A percentile compares a stretch with the other conserved stretches of the same genome.
phyloP scores from a whole-genome alignment of 37 sponge, comb jelly and placozoan genomes.

The Diacarnus erythraeanus region DNA sequence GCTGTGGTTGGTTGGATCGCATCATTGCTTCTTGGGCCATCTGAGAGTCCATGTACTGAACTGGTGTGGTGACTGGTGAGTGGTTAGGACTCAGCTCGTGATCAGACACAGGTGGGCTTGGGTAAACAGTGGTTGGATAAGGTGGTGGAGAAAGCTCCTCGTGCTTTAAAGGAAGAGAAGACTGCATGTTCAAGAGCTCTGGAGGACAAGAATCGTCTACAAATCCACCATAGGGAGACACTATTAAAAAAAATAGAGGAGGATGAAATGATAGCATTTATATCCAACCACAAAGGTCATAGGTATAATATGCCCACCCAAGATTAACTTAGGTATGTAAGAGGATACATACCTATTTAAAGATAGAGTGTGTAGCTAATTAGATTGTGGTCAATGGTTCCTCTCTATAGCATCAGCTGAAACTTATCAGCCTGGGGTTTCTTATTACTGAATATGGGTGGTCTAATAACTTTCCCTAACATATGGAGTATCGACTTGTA shows the following conservation, averaged over 20 bases:
- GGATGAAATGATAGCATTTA: background rate
- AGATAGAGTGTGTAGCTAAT: background rate
- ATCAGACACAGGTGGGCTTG: conserved; percentile 76
- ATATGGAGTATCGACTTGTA: too few relatives aligned
- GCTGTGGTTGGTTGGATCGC: conserved; percentile 6
- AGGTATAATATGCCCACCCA: background rate
- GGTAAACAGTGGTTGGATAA: conserved; percentile 44
- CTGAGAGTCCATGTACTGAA: conserved; percentile 43
- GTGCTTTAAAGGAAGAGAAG: conserved; percentile 62
- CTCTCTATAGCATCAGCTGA: too few relatives aligned
- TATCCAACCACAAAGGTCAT: background rate
- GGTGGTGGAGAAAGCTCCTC: conserved; percentile 77
- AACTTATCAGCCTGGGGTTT: too few relatives aligned
- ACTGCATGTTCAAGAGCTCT: conserved; percentile 31
- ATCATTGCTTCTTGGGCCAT: conserved; percentile 10
- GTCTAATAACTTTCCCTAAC: too few relatives aligned
- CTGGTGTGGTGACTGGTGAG: conserved; percentile 37
- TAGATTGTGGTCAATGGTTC: background rate
- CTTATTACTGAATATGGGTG: background rate
- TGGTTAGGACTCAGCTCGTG: conserved; percentile 60
- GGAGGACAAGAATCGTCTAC: conserved; percentile 59
- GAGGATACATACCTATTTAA: background rate
- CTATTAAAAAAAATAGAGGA: conserved; percentile 30
- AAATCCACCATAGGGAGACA: conserved; percentile 44
- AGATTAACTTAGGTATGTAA: background rate